Evolutionary conservation across 2,888 invertebrate species (phyloP), one percentile per base, ranked within the genome.

Genomic region (Molorchus minor): DNA sequence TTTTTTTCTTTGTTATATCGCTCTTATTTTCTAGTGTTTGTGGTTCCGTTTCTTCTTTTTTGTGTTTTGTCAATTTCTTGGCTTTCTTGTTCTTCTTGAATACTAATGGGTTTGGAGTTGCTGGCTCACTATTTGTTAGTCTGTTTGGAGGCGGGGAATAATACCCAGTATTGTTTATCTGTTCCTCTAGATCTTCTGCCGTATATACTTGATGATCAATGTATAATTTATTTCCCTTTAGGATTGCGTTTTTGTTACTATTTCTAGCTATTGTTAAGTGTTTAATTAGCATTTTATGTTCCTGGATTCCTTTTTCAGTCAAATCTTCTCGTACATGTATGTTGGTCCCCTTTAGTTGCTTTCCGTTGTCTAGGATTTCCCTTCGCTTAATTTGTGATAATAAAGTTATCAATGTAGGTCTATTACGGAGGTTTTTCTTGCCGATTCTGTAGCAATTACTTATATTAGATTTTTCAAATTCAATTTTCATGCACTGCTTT

Each of bases 241-340:
- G 21, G 20, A 19, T 38, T 21, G 40, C 52, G 19, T 38, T 19
- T 15, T 40, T 40, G 29, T 52, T 40, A 8, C 21, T 38, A 19
- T 15, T 33, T n/a, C 29, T 41, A 1, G 52, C 52, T 19, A 40
- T 30, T 52, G 38, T 52, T 35, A 41, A 20, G 16, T 25, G 12
- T 35, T 38, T 2, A 12, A 40, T 19, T 12, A 52, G 41, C 13
- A 49, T 21, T 43, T 41, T 52, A 29, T 29, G 36, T 29, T 52
- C 29, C 15, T 52, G 10, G 19, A 52, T 29, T 17, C 41, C 53
- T 52, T 52, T 17, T 21, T 10, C 30, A 25, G 33, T 40, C 25
- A 51, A 41, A 19, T 52, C 53, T 52, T 52, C 53, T 12, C 36
- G 40, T 10, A 41, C 33, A 41, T 25, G 41, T 12, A 52, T 41